phyloP scores from a whole-genome alignment of 2,888 invertebrate species.

The Caenorhabditis sulstoni region DNA sequence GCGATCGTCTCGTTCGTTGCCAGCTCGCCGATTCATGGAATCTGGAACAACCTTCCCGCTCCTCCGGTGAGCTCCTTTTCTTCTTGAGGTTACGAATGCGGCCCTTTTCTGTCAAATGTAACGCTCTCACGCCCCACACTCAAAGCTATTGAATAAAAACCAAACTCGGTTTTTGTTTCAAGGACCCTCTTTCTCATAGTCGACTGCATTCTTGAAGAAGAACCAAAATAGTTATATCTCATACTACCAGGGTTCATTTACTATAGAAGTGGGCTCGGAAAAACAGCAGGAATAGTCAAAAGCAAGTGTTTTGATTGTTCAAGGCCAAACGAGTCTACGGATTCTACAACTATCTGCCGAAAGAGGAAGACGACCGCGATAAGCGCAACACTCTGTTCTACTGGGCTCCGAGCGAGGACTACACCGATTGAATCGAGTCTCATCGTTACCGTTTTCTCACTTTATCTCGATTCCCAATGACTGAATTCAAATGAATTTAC shows the following conservation, averaged over 20 bases:
- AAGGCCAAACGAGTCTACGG: conserved; percentile 65
- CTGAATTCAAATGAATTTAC: no score
- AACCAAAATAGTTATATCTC: conserved; percentile 11
- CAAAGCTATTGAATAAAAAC: no score
- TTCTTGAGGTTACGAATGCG: no score
- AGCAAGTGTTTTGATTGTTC: conserved; percentile 26
- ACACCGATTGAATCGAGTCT: conserved; percentile 36
- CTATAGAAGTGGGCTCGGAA: conserved; percentile 28
- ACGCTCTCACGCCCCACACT: background rate
- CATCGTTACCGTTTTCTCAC: no score
- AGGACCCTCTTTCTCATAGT: no score
- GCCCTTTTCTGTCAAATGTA: background rate
- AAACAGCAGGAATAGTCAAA: conserved; percentile 12
- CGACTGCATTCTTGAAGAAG: background rate
- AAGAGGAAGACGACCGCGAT: conserved; percentile 59
- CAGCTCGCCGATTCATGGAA: conserved; percentile 64
- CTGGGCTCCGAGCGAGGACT: conserved; percentile 51
- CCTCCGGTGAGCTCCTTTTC: conserved; percentile 39
- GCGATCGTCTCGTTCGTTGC: conserved; percentile 39
- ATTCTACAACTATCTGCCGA: conserved; percentile 66
- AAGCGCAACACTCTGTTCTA: conserved; percentile 58
- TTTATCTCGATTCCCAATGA: conserved; percentile 29
- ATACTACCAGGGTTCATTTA: conserved; percentile 19
- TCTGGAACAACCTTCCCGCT: conserved; percentile 65
- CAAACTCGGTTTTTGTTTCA: no score